Evolutionary conservation across 1,140 invertebrate genomes (phyloP), one percentile per base, ranked within the genome.

Genomic region (Hirudo medicinalis): DNA sequence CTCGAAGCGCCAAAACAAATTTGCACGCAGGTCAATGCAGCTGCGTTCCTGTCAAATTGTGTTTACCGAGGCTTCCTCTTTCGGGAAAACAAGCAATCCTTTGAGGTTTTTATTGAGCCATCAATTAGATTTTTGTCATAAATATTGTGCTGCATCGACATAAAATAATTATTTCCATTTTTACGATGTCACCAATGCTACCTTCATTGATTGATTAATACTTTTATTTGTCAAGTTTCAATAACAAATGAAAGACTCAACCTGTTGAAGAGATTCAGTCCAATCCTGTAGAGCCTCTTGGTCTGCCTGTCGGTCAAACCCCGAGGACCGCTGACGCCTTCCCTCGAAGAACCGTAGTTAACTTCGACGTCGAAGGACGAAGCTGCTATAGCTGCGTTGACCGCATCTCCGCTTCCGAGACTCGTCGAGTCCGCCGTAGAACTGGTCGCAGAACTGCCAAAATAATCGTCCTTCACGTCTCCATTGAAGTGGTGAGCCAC

Each of bases 191-290:
- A 49, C 15, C 11, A 49, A 49, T 36, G 32, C 2, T 36, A 36
- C 32, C 32, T 36, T 36, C 32, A 25, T 15, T 63, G 13, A 63
- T 63, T 25, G 17, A 11, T 8, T 22, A 22, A 63, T 63, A 60
- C 4, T 60, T n/a, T 36, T 36, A 36, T 36, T 36, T 2, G 32
- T 36, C 32, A 36, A 36, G 15, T 25, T 63, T 13, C 22, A 25
- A 32, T 25, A 15, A 63, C 9, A 25, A 20, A 63, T n/a, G 49
- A 53, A 36, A 22, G 3, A 4, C n/a, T n/a, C n/a, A 72, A 81
- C 84, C 96, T 97, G 82, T 97, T 97, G 82, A 97, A 97, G 27
- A 97, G 83, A 84, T 97, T 97, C 29, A 97, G 82, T 2, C 94
- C 94, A 0, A 97, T 92, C 69, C 94, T 86, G 81, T 97, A 97